These are phyloP conservation scores for Sminthurinus aureus DNA, from an alignment of 2,888 invertebrate genomes.

Conservation along the genomic window DNA sequence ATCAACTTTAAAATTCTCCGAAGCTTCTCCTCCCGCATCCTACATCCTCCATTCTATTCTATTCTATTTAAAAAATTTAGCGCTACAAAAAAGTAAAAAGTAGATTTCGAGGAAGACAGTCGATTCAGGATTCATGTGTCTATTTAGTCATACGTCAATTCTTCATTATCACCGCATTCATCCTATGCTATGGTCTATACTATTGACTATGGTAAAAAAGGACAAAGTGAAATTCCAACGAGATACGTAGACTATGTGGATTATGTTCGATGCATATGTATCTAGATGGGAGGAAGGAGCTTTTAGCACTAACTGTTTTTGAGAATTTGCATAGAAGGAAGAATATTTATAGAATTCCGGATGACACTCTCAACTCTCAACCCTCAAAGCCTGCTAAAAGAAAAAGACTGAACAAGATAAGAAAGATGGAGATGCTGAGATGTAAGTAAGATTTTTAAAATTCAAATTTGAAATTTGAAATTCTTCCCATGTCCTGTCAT, in stretches of 20 bases:
- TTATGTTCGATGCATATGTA: no score
- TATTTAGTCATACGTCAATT: no score
- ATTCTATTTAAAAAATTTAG: no score
- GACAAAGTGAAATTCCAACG: no score
- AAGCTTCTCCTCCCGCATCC: background rate
- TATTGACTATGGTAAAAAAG: no score
- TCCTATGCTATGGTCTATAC: no score
- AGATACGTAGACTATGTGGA: no score
- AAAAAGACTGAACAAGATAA: no score
- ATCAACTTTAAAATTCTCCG: background rate
- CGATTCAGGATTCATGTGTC: no score
- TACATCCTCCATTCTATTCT: background rate
- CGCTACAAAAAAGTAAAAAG: background rate
- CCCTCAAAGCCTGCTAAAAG: no score
- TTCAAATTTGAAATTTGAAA: background rate
- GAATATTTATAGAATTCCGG: background rate
- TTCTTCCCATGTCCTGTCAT: background rate
- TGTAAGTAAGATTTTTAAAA: background rate
- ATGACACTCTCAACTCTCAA: background rate
- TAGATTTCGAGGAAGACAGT: no score
- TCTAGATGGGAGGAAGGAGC: background rate
- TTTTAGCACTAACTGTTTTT: background rate
- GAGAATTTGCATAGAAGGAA: background rate
- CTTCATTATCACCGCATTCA: no score
- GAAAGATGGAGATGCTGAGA: background rate